phyloP scores from a whole-genome alignment of 2,113 vertebrate genomes.

The Gymnarchus niloticus region DNA sequence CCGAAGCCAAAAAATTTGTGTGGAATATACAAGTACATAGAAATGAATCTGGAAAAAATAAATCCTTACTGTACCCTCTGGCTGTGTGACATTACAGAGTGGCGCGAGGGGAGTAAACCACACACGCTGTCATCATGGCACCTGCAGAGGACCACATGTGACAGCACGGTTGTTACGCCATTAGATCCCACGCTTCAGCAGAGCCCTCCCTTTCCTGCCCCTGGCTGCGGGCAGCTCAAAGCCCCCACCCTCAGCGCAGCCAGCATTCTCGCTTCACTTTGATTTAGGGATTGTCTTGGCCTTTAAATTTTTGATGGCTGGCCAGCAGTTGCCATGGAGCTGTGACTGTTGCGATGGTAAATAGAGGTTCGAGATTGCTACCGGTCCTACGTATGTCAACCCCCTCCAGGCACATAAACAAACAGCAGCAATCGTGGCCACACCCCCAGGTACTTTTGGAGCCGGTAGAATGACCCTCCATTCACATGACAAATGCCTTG shows the following conservation, averaged over 20 bases:
- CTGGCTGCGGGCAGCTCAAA: neutral
- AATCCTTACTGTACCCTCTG: neutral
- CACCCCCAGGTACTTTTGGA: slow-evolving; percentile 45
- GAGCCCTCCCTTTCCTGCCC: neutral
- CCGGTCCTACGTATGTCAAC: neutral
- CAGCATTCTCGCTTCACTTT: neutral
- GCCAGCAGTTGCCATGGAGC: slow-evolving; percentile 50
- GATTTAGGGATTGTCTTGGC: slow-evolving; percentile 35
- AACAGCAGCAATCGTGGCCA: neutral
- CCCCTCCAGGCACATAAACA: neutral
- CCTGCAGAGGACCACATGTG: too few relatives aligned
- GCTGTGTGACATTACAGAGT: neutral
- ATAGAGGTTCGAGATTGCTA: neutral
- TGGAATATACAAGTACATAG: neutral
- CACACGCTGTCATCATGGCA: neutral
- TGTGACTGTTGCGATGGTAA: slow-evolving; percentile 39
- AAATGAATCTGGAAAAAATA: neutral
- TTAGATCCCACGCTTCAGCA: too few relatives aligned
- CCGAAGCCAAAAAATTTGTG: neutral
- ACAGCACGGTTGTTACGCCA: neutral
- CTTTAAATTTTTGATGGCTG: slow-evolving; percentile 40
- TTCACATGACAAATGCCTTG: slow-evolving; percentile 42
- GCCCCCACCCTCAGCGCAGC: neutral
- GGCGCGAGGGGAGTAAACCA: neutral
- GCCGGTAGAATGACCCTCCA: slow-evolving; percentile 36